Evolutionary conservation across 2,888 invertebrate species (phyloP), one percentile per base, ranked within the genome.

Genomic region (Euproctis similis): DNA sequence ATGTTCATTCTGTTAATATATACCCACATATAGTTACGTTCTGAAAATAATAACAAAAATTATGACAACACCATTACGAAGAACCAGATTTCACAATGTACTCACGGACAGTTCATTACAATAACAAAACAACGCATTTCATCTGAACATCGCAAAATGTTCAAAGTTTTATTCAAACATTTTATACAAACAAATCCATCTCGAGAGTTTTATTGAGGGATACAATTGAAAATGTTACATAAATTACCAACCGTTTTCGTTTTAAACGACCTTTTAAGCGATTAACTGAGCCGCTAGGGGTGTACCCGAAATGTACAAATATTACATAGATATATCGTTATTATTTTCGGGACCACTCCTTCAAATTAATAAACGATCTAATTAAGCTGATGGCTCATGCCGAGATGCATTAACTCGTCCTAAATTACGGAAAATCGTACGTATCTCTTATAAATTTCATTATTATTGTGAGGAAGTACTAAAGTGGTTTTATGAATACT

Each of bases 221-320:
- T 48, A 49, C 53, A 45, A 47, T 56, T 47, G 45, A 36, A 48
- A 54, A 46, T 46, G 49, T 44, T 50, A 49, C 46, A 40, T 45
- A 45, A 50, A 57, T 59, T 57, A 51, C 47, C 14, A 23, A 27
- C 29, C 30, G 47, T 34, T 46, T 45, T 43, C 48, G 43, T 39
- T 43, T 49, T 43, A 48, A 57, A 57, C 46, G 49, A 51, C 52
- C 47, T 43, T 49, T 50, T 42, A 48, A 45, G 34, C 46, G 45
- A 49, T 48, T 47, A 53, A 55, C 36, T 44, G 49, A 30, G 36
- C 22, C 28, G 25, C 30, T 31, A 30, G 32, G 31, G 32, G 22
- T 31, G 36, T 6, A 16, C 20, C 10, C 10, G 4, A 16, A 20
- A 18, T 26, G 23, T 27, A 10, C 20, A 8, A 26, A 26, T 14